These are phyloP conservation scores for Meteorus colon DNA, from an alignment of 2,888 invertebrate genomes.

Conservation along the genomic window DNA sequence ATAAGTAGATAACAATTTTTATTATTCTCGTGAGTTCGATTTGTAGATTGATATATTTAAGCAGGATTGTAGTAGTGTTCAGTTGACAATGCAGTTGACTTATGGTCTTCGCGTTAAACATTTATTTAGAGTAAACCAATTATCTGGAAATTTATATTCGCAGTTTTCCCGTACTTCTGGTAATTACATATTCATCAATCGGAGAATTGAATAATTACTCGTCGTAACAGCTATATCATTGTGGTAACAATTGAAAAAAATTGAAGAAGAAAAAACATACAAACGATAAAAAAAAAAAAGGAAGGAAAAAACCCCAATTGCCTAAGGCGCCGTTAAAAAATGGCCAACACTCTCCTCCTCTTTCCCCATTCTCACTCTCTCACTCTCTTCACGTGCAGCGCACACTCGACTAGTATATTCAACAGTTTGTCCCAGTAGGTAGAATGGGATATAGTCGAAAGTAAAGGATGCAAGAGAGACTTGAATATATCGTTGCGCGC, in stretches of 20 bases:
- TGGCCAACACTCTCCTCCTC: slow-evolving; percentile 38
- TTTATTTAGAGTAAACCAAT: too few relatives aligned
- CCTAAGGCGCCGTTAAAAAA: slow-evolving; percentile 42
- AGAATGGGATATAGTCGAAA: slow-evolving; percentile 31
- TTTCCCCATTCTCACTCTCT: not conserved
- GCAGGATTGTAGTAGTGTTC: too few relatives aligned
- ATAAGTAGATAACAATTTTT: too few relatives aligned
- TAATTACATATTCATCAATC: too few relatives aligned
- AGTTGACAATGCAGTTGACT: too few relatives aligned
- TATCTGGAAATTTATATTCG: too few relatives aligned
- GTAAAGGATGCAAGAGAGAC: slow-evolving; percentile 30
- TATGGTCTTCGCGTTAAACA: too few relatives aligned
- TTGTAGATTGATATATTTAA: too few relatives aligned
- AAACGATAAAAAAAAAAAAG: not conserved
- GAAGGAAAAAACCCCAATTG: slow-evolving; percentile 35
- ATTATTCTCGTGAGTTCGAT: too few relatives aligned
- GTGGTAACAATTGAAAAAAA: too few relatives aligned
- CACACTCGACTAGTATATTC: slow-evolving; percentile 43
- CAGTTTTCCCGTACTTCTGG: too few relatives aligned
- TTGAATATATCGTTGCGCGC: slow-evolving; percentile 18
- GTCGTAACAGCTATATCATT: not conserved
- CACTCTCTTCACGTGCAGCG: slow-evolving; percentile 16
- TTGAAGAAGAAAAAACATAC: not conserved
- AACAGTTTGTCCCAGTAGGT: slow-evolving; percentile 46
- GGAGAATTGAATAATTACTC: too few relatives aligned